Conservation (phyloP, 2,888 invertebrate species). For the Meiosimyza platycephala region DNA sequence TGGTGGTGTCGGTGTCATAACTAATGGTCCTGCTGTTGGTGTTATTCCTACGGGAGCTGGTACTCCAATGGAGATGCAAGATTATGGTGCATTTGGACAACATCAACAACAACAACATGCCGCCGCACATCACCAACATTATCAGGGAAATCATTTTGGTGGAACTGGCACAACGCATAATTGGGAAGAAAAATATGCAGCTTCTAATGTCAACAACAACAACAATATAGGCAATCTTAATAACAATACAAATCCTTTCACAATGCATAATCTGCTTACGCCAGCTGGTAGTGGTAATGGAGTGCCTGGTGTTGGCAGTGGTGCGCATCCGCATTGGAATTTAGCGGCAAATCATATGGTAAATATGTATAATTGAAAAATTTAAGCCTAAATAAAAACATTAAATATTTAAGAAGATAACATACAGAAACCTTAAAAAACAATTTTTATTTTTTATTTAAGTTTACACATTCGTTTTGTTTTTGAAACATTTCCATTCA, state of each 20-base stretch:
- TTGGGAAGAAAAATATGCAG: slow-evolving; percentile 51
- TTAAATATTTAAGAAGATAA: too few relatives aligned
- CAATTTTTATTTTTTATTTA: too few relatives aligned
- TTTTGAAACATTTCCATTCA: too few relatives aligned
- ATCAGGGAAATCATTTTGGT: slow-evolving; percentile 52
- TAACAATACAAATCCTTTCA: slow-evolving; percentile 48
- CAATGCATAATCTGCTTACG: slow-evolving; percentile 55
- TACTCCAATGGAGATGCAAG: slow-evolving; percentile 38
- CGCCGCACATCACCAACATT: slow-evolving; percentile 41
- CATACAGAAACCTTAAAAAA: too few relatives aligned
- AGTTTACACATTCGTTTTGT: too few relatives aligned
- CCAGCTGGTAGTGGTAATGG: slow-evolving; percentile 44
- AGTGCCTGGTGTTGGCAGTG: slow-evolving; percentile 16
- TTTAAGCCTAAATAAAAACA: too few relatives aligned
- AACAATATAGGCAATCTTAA: slow-evolving; percentile 59
- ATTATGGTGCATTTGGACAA: slow-evolving; percentile 53
- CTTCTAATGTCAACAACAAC: slow-evolving; percentile 46
- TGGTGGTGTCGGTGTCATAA: slow-evolving; percentile 33
- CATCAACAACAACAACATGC: slow-evolving; percentile 47
- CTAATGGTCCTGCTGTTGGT: slow-evolving; percentile 32
- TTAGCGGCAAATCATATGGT: slow-evolving; percentile 54
- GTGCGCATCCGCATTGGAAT: slow-evolving; percentile 53
- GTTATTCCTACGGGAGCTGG: slow-evolving; percentile 33
- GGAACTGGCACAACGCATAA: slow-evolving; percentile 42
- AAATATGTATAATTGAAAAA: background rate